A percentile compares a stretch with the other conserved stretches of the same genome.
These are phyloP conservation scores for Gouania willdenowi DNA, from an alignment of 2,797 vertebrate species.

Conservation along the genomic window DNA sequence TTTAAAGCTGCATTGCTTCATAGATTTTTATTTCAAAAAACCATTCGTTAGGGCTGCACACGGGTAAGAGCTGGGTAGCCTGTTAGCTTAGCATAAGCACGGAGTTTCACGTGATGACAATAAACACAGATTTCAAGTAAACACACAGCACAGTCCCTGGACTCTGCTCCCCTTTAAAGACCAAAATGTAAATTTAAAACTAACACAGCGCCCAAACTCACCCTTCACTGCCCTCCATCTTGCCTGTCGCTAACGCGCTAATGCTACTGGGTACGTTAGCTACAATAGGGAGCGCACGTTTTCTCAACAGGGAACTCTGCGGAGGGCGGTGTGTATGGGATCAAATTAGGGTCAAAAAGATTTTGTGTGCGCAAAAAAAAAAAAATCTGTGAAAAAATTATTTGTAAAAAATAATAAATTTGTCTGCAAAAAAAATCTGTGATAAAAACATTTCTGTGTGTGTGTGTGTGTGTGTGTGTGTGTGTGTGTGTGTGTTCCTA, in stretches of 20 bases:
- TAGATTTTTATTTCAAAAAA: no score
- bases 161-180: neutral
- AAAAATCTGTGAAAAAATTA: no score
- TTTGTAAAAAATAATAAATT: no score
- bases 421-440: no score
- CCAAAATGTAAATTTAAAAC: fast-evolving
- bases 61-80: conserved; percentile 18
- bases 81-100: conserved; percentile 47
- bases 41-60: no score
- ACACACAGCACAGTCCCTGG: neutral
- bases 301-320: neutral
- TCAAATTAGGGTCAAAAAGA: no score
- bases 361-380: no score
- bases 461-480: no score
- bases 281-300: neutral
- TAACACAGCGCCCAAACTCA: conserved; percentile 3
- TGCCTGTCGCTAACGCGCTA: conserved; percentile 14
- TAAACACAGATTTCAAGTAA: neutral
- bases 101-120: neutral
- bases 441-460: no score
- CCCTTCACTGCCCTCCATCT: conserved; percentile 57
- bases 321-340: conserved; percentile 35
- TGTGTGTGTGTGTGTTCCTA: no score
- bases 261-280: conserved; percentile 37
- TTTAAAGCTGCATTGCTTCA: no score